These are phyloP conservation scores for Callopanchax toddi DNA, from an alignment of 2,113 vertebrate species.

Conservation along the genomic window DNA sequence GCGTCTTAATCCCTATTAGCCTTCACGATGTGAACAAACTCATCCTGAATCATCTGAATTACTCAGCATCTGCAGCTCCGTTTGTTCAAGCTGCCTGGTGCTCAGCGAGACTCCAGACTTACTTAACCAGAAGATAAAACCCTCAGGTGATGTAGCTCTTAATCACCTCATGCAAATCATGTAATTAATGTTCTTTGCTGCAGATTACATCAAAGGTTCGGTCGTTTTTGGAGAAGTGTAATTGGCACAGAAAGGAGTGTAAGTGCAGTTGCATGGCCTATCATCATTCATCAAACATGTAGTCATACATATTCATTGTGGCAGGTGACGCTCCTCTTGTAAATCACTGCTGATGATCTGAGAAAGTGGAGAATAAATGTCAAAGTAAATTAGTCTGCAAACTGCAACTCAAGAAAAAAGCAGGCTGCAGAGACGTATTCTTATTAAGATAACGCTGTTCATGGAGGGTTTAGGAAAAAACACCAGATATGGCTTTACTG, in stretches of 20 bases:
- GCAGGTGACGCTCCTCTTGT: slow-evolving; percentile 41
- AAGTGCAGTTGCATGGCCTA: slow-evolving; percentile 44
- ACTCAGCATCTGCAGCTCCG: slow-evolving; percentile 17
- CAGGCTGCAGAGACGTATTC: background rate
- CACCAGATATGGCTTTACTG: too few species aligned
- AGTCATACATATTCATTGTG: slow-evolving; percentile 57
- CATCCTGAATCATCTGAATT: slow-evolving; percentile 32
- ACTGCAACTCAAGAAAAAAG: background rate
- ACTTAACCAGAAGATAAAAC: slow-evolving; percentile 41
- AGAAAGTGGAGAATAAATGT: slow-evolving; percentile 40
- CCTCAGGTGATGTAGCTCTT: slow-evolving; percentile 56
- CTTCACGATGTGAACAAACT: slow-evolving; percentile 22
- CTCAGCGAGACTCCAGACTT: slow-evolving; percentile 30
- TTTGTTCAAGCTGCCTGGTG: slow-evolving; percentile 31
- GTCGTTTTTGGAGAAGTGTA: slow-evolving; percentile 49
- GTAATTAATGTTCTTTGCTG: slow-evolving; percentile 60
- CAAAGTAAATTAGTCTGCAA: slow-evolving; percentile 37
- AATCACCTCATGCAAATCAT: slow-evolving; percentile 66
- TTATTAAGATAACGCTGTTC: too few species aligned
- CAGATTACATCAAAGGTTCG: slow-evolving; percentile 66
- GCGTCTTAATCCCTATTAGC: slow-evolving; percentile 21
- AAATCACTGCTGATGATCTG: slow-evolving; percentile 46
- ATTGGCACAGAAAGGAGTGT: slow-evolving; percentile 46
- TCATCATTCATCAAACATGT: slow-evolving; percentile 65
- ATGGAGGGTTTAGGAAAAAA: too few species aligned